These are phyloP conservation scores for Leucosticte australis DNA, from an alignment of 2,113 vertebrate species.

Conservation along the genomic window DNA sequence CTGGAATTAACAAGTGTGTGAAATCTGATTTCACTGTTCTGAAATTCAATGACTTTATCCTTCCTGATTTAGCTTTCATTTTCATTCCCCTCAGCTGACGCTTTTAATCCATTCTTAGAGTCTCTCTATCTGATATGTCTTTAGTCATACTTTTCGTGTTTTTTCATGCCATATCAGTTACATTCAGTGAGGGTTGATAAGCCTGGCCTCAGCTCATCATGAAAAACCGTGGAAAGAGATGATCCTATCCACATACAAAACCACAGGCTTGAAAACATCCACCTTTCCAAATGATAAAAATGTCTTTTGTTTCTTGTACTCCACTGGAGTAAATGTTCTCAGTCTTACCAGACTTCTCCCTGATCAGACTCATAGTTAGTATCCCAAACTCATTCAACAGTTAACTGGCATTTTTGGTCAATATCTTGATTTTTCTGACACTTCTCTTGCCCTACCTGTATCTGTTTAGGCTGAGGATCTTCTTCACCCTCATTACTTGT, in stretches of 20 bases:
- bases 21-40: background rate
- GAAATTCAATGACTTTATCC: background rate
- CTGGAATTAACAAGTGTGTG: background rate
- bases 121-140: background rate
- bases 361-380: background rate
- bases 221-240: background rate
- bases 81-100: background rate
- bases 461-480: background rate
- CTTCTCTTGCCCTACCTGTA: background rate
- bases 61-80: slow-evolving; percentile 23
- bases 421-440: background rate
- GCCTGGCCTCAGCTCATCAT: background rate
- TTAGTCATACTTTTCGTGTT: background rate
- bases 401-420: background rate
- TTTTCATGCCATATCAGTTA: background rate
- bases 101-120: slow-evolving; percentile 12
- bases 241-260: background rate
- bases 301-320: background rate
- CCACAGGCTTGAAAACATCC: background rate
- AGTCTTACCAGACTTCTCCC: background rate
- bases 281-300: background rate
- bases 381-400: background rate
- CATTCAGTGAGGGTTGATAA: background rate
- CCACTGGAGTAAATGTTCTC: background rate
- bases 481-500: background rate